Evolutionary conservation across 2,113 vertebrate species (phyloP), one percentile per base, ranked within the genome.

Genomic region (Paramisgurnus dabryanus): DNA sequence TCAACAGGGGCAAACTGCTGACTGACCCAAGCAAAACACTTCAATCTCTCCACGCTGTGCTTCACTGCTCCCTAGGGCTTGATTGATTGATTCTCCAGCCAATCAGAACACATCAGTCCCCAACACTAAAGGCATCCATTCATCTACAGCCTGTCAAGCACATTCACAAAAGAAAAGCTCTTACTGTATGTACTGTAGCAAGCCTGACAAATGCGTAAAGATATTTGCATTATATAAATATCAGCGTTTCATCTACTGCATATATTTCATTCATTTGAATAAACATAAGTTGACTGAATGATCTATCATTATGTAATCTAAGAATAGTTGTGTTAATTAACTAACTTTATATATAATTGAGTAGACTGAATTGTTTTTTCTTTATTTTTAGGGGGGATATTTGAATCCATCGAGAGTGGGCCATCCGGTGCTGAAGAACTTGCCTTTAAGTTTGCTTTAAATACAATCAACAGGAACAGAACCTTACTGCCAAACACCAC

Each of bases 381-480:
- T 41, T 72, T 60, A 84, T 86, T 88, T 73, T 67, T 86, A 99
- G 97, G 98, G 63, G 97, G 98, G 47, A 99, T 99, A 92, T 99
- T 99, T 89, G 98, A 99, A 89, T 98, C 96, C 86, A 93, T 97
- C 82, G 98, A 99, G 90, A 96, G 94, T 71, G 95, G 96, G 27
- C 97, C 97, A 76, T 98, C 97, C 84, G 96, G 98, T 89, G 97
- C 97, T 81, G 98, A 99, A 88, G 98, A 99, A 85, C 90, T 99
- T 84, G 98, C 98, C 81, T 99, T 99, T 91, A 95, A 98, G 91
- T 99, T 99, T 95, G 97, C 98, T 92, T 95, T 99, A 91, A 99
- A 99, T 86, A 99, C 97, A 89, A 99, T 99, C 93, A 99, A 99
- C 95, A 95, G 98, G 90, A 99, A 99, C 89, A 95, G 98, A 92